Evolutionary conservation across 2,888 invertebrate genomes (phyloP).

Genomic region (Hypomecis atomaria): DNA sequence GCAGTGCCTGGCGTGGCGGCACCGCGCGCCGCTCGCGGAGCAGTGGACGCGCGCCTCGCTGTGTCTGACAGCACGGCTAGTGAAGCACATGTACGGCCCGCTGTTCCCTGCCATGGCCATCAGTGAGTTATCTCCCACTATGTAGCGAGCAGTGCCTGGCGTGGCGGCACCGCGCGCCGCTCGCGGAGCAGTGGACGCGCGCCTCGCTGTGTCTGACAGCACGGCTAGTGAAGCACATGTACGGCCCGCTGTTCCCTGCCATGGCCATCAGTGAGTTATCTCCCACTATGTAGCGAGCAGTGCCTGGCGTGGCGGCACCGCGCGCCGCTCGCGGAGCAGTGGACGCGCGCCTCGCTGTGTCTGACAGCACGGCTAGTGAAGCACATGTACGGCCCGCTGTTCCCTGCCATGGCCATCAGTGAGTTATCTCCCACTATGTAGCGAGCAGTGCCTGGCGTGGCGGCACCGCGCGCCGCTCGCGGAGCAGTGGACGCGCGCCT

Average conservation of each 20-base stretch:
- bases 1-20: slow-evolving; percentile 97
- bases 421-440: too few species aligned
- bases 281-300: too few species aligned
- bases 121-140: too few species aligned
- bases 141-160: slow-evolving; percentile 96
- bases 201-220: slow-evolving; percentile 96
- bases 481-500: slow-evolving; percentile 97
- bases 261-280: slow-evolving; percentile 92
- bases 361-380: slow-evolving; percentile 93
- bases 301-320: slow-evolving; percentile 98
- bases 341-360: slow-evolving; percentile 96
- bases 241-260: slow-evolving; percentile 93
- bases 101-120: slow-evolving; percentile 92
- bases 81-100: slow-evolving; percentile 95
- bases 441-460: slow-evolving; percentile 97
- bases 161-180: slow-evolving; percentile 97
- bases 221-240: slow-evolving; percentile 93
- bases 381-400: slow-evolving; percentile 95
- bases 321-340: slow-evolving; percentile 95
- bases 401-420: slow-evolving; percentile 92
- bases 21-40: slow-evolving; percentile 95
- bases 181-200: slow-evolving; percentile 97
- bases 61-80: slow-evolving; percentile 92
- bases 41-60: slow-evolving; percentile 98
- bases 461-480: slow-evolving; percentile 96